Percentiles rank a stretch among this genome's conserved stretches.
These are phyloP conservation scores for Microctenopoma steveboyesi DNA, from an alignment of 2,797 vertebrate genomes.

Conservation along the genomic window DNA sequence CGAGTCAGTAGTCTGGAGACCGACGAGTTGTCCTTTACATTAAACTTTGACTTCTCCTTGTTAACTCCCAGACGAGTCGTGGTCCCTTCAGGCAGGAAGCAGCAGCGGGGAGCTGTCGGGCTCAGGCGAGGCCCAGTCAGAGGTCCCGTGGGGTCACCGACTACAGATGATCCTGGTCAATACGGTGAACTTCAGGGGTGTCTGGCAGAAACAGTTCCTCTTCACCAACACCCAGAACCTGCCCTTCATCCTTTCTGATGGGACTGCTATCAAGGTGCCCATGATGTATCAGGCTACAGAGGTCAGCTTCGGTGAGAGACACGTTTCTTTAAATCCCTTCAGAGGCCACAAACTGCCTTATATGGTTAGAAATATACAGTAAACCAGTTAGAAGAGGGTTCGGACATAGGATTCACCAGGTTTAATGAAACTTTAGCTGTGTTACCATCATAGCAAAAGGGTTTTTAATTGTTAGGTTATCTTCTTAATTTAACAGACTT, in stretches of 20 bases:
- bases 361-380: too few relatives aligned
- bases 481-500: too few relatives aligned
- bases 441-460: too few relatives aligned
- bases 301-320: constrained; percentile 88
- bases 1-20: neutral
- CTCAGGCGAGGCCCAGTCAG: constrained; percentile 67
- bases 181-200: constrained; percentile 87
- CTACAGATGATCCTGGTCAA: constrained; percentile 86
- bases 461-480: too few relatives aligned
- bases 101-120: constrained; percentile 67
- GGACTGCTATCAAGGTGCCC: constrained; percentile 86
- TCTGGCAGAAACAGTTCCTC: constrained; percentile 89
- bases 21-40: neutral
- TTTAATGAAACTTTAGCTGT: too few relatives aligned
- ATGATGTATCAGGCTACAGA: constrained; percentile 90
- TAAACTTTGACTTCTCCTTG: neutral
- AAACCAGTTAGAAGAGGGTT: too few relatives aligned
- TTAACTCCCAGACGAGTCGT: constrained; percentile 67
- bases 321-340: neutral
- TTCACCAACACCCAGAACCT: constrained; percentile 86
- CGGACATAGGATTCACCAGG: too few relatives aligned
- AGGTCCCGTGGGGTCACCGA: constrained; percentile 46
- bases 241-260: constrained; percentile 85
- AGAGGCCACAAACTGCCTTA: too few relatives aligned
- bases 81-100: constrained; percentile 36